Conservation (phyloP, 2,888 invertebrate genomes). For the Nebria salina region DNA sequence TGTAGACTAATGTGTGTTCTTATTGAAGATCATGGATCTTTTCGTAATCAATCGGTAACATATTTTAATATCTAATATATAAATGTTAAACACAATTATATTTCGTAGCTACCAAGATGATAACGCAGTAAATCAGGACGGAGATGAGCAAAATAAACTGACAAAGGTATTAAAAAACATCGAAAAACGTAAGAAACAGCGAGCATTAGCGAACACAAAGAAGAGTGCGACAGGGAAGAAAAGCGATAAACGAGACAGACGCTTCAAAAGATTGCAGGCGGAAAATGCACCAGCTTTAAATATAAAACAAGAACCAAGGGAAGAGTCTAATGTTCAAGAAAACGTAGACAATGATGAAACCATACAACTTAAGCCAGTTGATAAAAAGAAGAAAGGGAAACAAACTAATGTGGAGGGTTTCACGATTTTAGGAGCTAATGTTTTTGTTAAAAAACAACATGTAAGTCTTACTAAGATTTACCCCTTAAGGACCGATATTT, state of each 20-base stretch:
- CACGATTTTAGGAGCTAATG: conserved; percentile 74
- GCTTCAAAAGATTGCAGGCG: conserved; percentile 23
- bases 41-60: conserved; percentile 76
- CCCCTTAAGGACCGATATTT: no score
- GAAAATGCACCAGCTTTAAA: background rate
- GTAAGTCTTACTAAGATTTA: conserved; percentile 55
- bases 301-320: background rate
- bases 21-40: conserved; percentile 68
- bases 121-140: conserved; percentile 58
- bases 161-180: conserved; percentile 70
- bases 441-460: conserved; percentile 67
- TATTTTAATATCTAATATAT: conserved; percentile 43
- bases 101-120: conserved; percentile 63
- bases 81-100: conserved; percentile 17
- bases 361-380: conserved; percentile 44
- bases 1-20: background rate
- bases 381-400: conserved; percentile 48
- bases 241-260: background rate
- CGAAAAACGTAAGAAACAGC: conserved; percentile 62
- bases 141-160: conserved; percentile 68
- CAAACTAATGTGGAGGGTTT: conserved; percentile 64
- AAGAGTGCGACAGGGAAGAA: no score
- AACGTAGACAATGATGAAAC: conserved; percentile 45
- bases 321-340: conserved; percentile 20
- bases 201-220: conserved; percentile 14